A percentile compares a stretch with the other conserved stretches of the same genome.
Conservation (phyloP, 2,888 invertebrate species). For the Macropis europaea region DNA sequence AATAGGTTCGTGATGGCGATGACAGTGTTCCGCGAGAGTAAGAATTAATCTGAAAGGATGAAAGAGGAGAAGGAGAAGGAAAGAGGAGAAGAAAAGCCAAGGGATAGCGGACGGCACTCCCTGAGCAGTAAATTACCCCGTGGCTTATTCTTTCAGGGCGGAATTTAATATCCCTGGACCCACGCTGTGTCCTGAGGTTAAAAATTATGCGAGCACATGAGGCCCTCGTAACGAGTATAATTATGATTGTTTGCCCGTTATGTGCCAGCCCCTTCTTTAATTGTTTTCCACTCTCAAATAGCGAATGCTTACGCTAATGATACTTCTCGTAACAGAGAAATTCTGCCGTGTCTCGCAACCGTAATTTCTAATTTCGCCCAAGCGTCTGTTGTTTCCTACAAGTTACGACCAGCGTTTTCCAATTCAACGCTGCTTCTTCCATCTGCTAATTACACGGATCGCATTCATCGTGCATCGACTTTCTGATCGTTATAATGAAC, state of each 20-base stretch:
- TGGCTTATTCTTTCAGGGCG: constrained; percentile 73
- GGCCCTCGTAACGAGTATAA: constrained; percentile 74
- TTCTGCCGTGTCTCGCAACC: background rate
- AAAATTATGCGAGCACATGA: constrained; percentile 71
- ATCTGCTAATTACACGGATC: constrained; percentile 33
- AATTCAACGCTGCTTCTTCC: constrained; percentile 33
- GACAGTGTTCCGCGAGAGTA: constrained; percentile 4
- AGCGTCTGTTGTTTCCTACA: background rate
- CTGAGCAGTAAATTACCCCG: constrained; percentile 76
- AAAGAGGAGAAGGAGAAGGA: constrained; percentile 20
- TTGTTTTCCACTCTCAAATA: constrained; percentile 40
- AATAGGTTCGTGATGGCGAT: background rate
- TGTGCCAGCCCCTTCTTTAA: constrained; percentile 47
- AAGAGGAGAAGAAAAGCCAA: constrained; percentile 59
- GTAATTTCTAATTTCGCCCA: constrained; percentile 7
- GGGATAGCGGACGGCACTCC: constrained; percentile 66
- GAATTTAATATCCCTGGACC: constrained; percentile 76
- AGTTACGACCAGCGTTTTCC: constrained; percentile 5
- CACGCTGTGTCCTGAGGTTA: constrained; percentile 74
- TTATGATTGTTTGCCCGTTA: constrained; percentile 69
- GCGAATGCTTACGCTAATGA: constrained; percentile 18
- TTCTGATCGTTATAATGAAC: constrained; percentile 48
- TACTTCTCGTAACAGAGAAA: background rate
- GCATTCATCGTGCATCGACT: constrained; percentile 40
- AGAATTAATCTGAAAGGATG: constrained; percentile 31